A percentile compares a stretch with the other conserved stretches of the same genome.
Conservation (phyloP, 92 coral and sea anemone genomes). For the Diadumene lineata region DNA sequence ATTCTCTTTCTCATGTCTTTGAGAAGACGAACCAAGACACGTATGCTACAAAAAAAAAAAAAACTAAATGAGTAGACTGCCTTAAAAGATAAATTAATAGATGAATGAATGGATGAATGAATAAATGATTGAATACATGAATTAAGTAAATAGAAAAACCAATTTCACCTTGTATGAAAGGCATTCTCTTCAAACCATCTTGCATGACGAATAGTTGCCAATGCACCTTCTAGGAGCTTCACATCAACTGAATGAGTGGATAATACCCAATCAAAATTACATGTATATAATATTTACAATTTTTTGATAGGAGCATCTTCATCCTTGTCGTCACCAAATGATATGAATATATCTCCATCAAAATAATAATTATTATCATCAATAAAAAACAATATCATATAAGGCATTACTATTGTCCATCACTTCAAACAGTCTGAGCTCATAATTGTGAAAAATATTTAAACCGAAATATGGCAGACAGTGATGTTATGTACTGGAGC, state of each 20-base stretch:
- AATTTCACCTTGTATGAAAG: constrained; percentile 87
- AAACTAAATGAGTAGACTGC: not conserved
- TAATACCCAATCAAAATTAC: not conserved
- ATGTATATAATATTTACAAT: not conserved
- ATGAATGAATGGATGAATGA: not conserved
- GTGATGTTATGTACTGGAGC: too few species aligned
- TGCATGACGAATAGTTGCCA: constrained; percentile 97
- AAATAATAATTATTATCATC: too few species aligned
- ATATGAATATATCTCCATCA: too few species aligned
- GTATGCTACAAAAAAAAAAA: constrained; percentile 50
- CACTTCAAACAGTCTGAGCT: too few species aligned
- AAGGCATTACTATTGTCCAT: too few species aligned
- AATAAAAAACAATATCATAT: too few species aligned
- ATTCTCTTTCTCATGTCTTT: constrained; percentile 90
- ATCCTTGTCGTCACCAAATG: too few species aligned
- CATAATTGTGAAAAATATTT: too few species aligned
- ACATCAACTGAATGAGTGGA: constrained; percentile 91
- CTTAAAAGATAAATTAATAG: not conserved
- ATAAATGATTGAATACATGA: not conserved
- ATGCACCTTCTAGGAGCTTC: constrained; percentile 93
- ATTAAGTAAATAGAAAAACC: not conserved
- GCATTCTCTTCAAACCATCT: constrained; percentile 99
- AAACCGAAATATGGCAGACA: too few species aligned
- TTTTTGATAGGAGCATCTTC: too few species aligned
- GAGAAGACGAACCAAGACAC: constrained; percentile 81